These are phyloP conservation scores for Drosophila busckii DNA, from an alignment of 1,140 invertebrate genomes.

Conservation along the genomic window DNA sequence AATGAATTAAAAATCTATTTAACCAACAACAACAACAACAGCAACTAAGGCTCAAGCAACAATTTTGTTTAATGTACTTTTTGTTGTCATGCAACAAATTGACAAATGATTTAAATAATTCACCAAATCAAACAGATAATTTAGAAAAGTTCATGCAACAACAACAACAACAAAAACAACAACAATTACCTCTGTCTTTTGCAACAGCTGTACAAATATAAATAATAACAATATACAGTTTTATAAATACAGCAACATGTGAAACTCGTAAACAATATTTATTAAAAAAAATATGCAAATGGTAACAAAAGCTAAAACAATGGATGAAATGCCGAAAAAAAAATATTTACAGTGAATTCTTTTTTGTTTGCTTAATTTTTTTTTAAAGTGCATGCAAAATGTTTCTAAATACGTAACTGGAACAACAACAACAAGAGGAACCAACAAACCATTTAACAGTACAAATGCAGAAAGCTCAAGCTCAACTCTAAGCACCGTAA, in stretches of 20 bases:
- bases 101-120: no score
- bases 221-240: slow-evolving; percentile 2
- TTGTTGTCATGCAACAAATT: no score
- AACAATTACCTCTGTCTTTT: slow-evolving; percentile 29
- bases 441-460: slow-evolving; percentile 12
- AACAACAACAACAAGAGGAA: background rate
- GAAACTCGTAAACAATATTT: slow-evolving; percentile 3
- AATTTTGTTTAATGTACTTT: no score
- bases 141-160: no score
- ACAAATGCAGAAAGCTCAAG: slow-evolving; percentile 16
- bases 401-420: slow-evolving; percentile 1
- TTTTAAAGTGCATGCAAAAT: background rate
- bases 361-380: no score
- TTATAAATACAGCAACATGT: background rate
- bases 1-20: slow-evolving; percentile 47
- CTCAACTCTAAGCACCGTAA: slow-evolving; percentile 5
- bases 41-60: slow-evolving; percentile 22
- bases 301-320: slow-evolving; percentile 15
- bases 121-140: no score
- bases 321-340: no score
- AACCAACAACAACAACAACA: slow-evolving; percentile 20
- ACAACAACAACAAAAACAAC: slow-evolving; percentile 28
- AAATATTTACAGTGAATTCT: no score
- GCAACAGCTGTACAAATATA: slow-evolving; percentile 43
- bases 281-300: background rate